Percentiles rank a stretch among this genome's conserved stretches.
Evolutionary conservation across 53 echinoderm and acorn worm species (phyloP).

Genomic region (Paelopatides confundens): DNA sequence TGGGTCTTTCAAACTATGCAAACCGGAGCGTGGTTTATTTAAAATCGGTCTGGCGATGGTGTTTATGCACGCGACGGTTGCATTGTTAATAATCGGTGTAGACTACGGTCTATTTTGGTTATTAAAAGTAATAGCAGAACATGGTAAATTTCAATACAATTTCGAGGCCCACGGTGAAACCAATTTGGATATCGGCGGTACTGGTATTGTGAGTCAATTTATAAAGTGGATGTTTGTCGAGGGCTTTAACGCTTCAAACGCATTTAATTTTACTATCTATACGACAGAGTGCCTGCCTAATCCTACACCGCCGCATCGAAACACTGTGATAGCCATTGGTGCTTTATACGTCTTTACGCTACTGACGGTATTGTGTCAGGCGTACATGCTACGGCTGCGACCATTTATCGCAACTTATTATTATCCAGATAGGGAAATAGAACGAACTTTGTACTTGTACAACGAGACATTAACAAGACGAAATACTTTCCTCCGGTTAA

Average conservation of each 20-base stretch:
- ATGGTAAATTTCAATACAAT: conserved; percentile 76
- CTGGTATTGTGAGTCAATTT: conserved; percentile 68
- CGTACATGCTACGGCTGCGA: conserved; percentile 82
- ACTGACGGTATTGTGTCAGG: conserved; percentile 82
- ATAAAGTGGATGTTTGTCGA: conserved; percentile 71
- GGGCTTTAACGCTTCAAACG: conserved; percentile 75
- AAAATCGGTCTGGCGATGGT: conserved; percentile 79
- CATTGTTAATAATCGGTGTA: conserved; percentile 70
- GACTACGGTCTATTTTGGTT: conserved; percentile 87
- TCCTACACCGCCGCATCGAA: conserved; percentile 62
- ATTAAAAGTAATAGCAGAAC: conserved; percentile 65
- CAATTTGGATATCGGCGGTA: conserved; percentile 70
- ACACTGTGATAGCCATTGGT: conserved; percentile 67
- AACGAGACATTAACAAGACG: conserved; percentile 81
- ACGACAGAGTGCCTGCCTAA: conserved; percentile 79
- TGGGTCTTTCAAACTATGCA: conserved; percentile 66
- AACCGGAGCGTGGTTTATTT: conserved; percentile 82
- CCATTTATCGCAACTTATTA: conserved; percentile 83
- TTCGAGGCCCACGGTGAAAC: conserved; percentile 69
- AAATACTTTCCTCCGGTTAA: conserved; percentile 69
- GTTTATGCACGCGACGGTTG: conserved; percentile 79
- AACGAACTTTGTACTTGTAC: conserved; percentile 83
- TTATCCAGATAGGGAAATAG: conserved; percentile 88
- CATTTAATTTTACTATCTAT: conserved; percentile 74
- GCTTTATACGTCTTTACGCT: conserved; percentile 77